Percentiles rank a stretch among this genome's conserved stretches.
These are phyloP conservation scores for Lamellibrachia luymesi DNA, from an alignment of 1,140 invertebrate genomes.

Conservation along the genomic window DNA sequence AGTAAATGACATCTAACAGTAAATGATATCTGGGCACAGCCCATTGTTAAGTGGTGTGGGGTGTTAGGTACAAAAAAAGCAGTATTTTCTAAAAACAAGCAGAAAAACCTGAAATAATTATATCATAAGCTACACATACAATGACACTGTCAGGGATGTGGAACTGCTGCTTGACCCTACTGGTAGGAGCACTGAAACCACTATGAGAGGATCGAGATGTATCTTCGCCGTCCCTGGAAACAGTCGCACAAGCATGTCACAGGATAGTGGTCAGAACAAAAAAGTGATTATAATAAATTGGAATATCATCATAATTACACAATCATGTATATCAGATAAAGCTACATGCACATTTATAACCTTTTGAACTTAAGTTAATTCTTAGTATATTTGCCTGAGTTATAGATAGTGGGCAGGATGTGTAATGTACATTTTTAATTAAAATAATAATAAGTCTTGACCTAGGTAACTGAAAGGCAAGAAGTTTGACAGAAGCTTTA, in stretches of 20 bases:
- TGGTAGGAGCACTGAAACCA: slow-evolving; percentile 14
- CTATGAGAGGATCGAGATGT: background rate
- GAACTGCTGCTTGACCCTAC: background rate
- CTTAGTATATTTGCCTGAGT: background rate
- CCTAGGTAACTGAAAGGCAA: background rate
- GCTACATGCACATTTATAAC: background rate
- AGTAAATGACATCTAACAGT: no score
- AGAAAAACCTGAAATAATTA: no score
- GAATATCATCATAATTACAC: background rate
- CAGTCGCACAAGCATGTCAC: background rate
- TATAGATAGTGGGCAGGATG: background rate
- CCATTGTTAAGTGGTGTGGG: no score
- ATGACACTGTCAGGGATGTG: slow-evolving; percentile 24
- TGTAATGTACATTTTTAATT: background rate
- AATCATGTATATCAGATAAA: background rate
- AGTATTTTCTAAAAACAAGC: no score
- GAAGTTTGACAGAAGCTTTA: background rate
- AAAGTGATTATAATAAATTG: background rate
- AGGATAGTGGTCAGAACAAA: background rate
- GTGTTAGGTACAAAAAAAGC: no score
- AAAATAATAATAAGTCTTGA: background rate
- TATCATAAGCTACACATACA: slow-evolving; percentile 11
- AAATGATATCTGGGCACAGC: no score
- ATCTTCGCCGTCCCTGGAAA: background rate
- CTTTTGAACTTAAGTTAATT: background rate